Evolutionary conservation across 2,113 vertebrate species (phyloP).

Genomic region (Struthio camelus): DNA sequence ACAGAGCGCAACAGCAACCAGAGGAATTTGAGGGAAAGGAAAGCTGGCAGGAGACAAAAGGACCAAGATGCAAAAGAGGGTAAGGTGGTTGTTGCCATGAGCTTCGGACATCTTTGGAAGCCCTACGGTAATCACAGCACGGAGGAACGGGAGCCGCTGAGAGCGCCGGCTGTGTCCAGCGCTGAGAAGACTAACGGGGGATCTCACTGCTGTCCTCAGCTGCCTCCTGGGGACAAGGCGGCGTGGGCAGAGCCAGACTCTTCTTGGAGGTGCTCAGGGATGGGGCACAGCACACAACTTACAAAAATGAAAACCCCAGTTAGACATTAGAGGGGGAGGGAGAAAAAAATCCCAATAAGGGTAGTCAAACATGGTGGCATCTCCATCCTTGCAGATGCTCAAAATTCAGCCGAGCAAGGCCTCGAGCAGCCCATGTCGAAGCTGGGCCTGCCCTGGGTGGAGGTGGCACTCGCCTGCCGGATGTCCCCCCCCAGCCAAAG

Average conservation of each 20-base stretch:
- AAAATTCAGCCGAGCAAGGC: background rate
- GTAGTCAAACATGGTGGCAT: background rate
- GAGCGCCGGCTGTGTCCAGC: no score
- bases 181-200: no score
- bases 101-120: background rate
- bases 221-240: background rate
- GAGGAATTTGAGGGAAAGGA: no score
- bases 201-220: background rate
- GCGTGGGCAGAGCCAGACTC: background rate
- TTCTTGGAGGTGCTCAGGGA: background rate
- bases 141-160: no score
- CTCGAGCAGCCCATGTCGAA: background rate
- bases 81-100: background rate
- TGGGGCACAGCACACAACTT: background rate
- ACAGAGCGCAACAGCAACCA: background rate
- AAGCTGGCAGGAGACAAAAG: background rate
- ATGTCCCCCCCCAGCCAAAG: background rate
- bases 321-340: background rate
- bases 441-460: background rate
- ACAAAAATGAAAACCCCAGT: background rate
- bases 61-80: background rate
- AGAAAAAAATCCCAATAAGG: background rate
- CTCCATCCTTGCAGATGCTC: background rate
- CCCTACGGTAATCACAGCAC: background rate
- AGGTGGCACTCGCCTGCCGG: background rate